These are phyloP conservation scores for Campoplex nolae DNA, from an alignment of 2,888 invertebrate genomes.

Conservation along the genomic window DNA sequence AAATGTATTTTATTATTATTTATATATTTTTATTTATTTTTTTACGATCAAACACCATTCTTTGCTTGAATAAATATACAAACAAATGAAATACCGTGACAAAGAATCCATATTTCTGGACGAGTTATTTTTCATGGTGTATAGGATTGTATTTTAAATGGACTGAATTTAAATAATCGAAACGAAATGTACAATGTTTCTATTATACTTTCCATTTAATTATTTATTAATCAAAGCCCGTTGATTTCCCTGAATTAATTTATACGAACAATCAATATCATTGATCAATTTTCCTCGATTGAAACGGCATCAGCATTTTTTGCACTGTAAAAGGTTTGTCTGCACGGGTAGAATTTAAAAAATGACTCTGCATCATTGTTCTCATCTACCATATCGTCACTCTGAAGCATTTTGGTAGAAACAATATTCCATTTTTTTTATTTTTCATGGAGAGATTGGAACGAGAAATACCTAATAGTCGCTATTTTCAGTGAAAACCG, in stretches of 20 bases:
- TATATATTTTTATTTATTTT: conserved; percentile 22
- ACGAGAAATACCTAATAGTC: background rate
- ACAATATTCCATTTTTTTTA: background rate
- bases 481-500: background rate
- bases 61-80: background rate
- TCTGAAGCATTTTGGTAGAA: background rate
- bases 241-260: too few relatives aligned
- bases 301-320: background rate
- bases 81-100: background rate
- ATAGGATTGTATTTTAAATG: background rate
- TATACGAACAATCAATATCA: background rate
- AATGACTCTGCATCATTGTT: background rate
- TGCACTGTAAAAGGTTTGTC: background rate
- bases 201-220: too few relatives aligned
- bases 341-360: background rate
- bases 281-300: background rate
- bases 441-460: background rate
- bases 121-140: too few relatives aligned
- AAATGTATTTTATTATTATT: too few relatives aligned
- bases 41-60: background rate
- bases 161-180: background rate
- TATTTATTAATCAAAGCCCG: too few relatives aligned
- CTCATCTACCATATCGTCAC: background rate
- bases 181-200: too few relatives aligned
- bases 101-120: background rate